Percentiles rank a stretch among this genome's conserved stretches.
Conservation (phyloP, 2,113 vertebrate species). For the Kobus ellipsiprymnus region DNA sequence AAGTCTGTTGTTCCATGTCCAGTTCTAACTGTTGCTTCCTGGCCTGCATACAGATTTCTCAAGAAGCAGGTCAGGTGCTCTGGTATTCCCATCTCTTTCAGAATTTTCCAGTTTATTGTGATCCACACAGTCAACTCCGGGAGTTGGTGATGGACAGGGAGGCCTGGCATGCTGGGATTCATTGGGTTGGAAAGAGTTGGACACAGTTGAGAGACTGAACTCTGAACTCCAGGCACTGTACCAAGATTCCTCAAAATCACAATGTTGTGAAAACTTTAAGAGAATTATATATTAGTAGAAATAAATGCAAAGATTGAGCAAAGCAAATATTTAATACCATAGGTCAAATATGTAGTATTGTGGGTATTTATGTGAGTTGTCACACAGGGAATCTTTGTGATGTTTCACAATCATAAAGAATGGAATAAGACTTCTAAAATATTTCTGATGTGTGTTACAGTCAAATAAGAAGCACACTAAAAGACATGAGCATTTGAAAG, state of each 20-base stretch:
- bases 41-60: too few species aligned
- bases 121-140: too few species aligned
- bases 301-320: not conserved
- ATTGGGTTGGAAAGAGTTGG: too few species aligned
- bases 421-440: not conserved
- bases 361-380: not conserved
- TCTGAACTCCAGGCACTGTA: not conserved
- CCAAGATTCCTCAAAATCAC: not conserved
- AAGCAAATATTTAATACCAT: not conserved
- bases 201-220: fast-evolving
- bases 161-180: too few species aligned
- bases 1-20: too few species aligned
- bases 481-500: not conserved
- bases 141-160: too few species aligned
- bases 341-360: not conserved
- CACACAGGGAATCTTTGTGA: not conserved
- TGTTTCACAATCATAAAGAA: not conserved
- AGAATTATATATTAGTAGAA: not conserved
- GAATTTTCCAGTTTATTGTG: too few species aligned
- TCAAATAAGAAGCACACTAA: not conserved
- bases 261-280: not conserved
- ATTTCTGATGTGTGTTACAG: not conserved
- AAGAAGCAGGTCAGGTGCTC: too few species aligned
- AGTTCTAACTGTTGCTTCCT: too few species aligned
- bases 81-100: too few species aligned